Evolutionary conservation across 2,888 invertebrate species (phyloP).

Genomic region (Catocala nupta): DNA sequence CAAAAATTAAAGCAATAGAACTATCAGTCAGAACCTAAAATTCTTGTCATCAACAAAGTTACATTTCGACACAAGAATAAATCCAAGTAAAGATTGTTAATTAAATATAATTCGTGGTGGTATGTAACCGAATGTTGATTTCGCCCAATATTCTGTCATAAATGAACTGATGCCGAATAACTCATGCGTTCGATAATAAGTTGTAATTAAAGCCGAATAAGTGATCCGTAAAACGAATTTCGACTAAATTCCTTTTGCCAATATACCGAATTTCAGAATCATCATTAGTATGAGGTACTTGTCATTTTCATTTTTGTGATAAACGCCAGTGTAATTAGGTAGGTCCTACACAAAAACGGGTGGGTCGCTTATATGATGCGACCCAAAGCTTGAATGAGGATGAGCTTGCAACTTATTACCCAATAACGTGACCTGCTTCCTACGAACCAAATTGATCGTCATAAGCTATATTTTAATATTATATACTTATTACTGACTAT

Average conservation of each 20-base stretch:
- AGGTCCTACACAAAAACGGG: not conserved
- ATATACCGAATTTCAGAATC: not conserved
- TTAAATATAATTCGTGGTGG: too few relatives aligned
- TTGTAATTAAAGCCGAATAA: too few relatives aligned
- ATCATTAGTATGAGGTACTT: not conserved
- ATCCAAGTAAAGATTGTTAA: too few relatives aligned
- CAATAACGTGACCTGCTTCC: slow-evolving; percentile 4
- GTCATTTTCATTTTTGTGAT: not conserved
- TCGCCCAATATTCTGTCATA: too few relatives aligned
- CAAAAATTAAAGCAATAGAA: too few relatives aligned
- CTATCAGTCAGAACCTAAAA: too few relatives aligned
- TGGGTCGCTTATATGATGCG: slow-evolving; percentile 2
- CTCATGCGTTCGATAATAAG: too few relatives aligned
- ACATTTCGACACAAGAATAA: too few relatives aligned
- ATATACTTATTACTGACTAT: not conserved
- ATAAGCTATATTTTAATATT: not conserved
- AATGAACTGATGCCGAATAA: too few relatives aligned
- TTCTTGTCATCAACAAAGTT: too few relatives aligned
- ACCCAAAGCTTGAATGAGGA: slow-evolving; percentile 2
- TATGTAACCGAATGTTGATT: too few relatives aligned
- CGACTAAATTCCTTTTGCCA: not conserved
- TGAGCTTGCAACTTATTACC: slow-evolving; percentile 9
- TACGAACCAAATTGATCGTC: slow-evolving; percentile 1
- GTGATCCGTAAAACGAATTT: too few relatives aligned
- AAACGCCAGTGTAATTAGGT: not conserved